phyloP scores from a whole-genome alignment of 2,113 vertebrate genomes.

The Gavia stellata region DNA sequence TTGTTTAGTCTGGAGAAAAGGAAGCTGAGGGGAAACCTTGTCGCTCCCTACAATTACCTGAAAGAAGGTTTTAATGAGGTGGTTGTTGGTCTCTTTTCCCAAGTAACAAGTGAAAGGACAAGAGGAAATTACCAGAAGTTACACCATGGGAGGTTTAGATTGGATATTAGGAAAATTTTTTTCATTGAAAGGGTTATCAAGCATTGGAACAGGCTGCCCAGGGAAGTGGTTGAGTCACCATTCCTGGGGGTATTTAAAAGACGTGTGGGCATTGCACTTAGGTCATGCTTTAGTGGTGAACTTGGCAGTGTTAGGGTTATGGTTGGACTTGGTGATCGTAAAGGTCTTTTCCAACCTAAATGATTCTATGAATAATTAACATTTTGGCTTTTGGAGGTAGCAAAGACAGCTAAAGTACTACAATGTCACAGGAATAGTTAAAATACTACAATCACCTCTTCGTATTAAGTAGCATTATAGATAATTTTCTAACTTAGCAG shows the following conservation, averaged over 20 bases:
- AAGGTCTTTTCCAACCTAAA: not conserved
- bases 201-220: not conserved
- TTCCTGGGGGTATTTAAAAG: not conserved
- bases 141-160: not conserved
- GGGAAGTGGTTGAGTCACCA: not conserved
- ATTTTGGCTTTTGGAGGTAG: not conserved
- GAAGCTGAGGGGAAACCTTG: not conserved
- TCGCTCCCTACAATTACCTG: not conserved
- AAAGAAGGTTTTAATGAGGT: not conserved
- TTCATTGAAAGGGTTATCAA: not conserved
- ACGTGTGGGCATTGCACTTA: rapidly evolving
- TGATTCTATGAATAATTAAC: not conserved
- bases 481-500: not conserved
- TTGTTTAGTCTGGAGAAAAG: not conserved
- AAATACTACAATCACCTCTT: not conserved
- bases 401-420: not conserved
- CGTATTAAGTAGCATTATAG: not conserved
- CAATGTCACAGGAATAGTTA: not conserved
- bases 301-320: not conserved
- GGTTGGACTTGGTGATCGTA: rapidly evolving
- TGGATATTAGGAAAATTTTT: not conserved
- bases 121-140: not conserved
- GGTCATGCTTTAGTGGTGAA: not conserved
- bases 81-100: not conserved
- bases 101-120: not conserved